Evolutionary conservation across 2,888 invertebrate genomes (phyloP).

Genomic region (Xestia rhomboidea): DNA sequence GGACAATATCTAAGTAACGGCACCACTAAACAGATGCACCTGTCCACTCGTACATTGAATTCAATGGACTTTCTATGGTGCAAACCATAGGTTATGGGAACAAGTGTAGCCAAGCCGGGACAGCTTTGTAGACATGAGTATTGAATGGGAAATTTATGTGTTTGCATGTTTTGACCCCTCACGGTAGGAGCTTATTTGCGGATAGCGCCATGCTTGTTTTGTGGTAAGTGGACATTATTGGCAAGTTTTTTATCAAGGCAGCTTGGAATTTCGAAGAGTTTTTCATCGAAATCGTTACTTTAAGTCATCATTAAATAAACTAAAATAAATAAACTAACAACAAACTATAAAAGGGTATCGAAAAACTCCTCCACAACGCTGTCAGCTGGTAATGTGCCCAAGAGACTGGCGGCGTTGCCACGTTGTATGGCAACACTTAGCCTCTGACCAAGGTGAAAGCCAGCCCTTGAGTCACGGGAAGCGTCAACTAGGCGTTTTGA

Average conservation of each 20-base stretch:
- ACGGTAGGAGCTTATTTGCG: constrained; percentile 47
- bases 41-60: constrained; percentile 64
- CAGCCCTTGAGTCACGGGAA: too few relatives aligned
- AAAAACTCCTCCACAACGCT: too few relatives aligned
- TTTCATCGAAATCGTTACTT: neutral
- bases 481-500: too few relatives aligned
- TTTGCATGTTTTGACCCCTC: constrained; percentile 62
- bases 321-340: too few relatives aligned
- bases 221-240: constrained; percentile 30
- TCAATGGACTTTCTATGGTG: constrained; percentile 69
- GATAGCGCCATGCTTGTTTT: constrained; percentile 39
- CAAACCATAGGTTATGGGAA: constrained; percentile 70
- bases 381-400: too few relatives aligned
- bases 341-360: too few relatives aligned
- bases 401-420: too few relatives aligned
- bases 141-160: constrained; percentile 67
- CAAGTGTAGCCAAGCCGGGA: constrained; percentile 66
- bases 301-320: too few relatives aligned
- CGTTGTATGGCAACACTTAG: too few relatives aligned
- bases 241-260: neutral
- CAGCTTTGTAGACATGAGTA: constrained; percentile 67
- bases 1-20: constrained; percentile 66
- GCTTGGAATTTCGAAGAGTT: neutral
- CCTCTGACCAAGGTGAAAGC: too few relatives aligned
- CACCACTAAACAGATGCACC: constrained; percentile 66